These are phyloP conservation scores for Rhinolophus sinicus DNA, from an alignment of 2,113 vertebrate genomes.

Conservation along the genomic window DNA sequence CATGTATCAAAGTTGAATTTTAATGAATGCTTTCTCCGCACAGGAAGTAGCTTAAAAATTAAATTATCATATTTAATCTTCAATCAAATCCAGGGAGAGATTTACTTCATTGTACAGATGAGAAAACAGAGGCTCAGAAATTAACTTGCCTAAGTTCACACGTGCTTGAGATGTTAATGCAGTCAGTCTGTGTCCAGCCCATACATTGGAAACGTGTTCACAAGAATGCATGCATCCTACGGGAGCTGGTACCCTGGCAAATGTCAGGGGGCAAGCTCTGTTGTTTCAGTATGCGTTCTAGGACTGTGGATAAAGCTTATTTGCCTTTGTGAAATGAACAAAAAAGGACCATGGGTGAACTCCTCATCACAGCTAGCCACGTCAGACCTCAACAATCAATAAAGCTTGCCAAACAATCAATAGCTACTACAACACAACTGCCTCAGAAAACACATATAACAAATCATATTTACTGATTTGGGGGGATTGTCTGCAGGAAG, in stretches of 20 bases:
- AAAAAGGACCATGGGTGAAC: neutral
- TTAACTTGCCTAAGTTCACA: neutral
- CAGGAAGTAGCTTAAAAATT: neutral
- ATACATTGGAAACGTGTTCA: neutral
- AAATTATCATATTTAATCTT: neutral
- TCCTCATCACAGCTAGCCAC: neutral
- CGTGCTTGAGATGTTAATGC: neutral
- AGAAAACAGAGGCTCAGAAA: neutral
- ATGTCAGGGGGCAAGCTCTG: neutral
- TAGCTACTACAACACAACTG: neutral
- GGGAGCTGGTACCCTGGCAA: neutral
- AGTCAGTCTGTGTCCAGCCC: neutral
- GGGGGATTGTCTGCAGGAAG: neutral
- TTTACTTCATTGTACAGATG: neutral
- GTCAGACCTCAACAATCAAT: neutral
- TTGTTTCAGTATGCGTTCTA: neutral
- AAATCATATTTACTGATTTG: constrained; percentile 21
- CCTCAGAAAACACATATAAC: neutral
- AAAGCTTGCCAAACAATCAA: constrained; percentile 23
- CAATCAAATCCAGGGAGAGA: neutral
- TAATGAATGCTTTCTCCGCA: neutral
- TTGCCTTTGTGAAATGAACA: neutral
- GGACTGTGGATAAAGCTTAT: neutral
- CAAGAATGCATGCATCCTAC: neutral
- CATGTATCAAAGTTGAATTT: neutral